A percentile compares a stretch with the other conserved stretches of the same genome.
Conservation (phyloP, 2,888 invertebrate species). For the Phasia obesa region DNA sequence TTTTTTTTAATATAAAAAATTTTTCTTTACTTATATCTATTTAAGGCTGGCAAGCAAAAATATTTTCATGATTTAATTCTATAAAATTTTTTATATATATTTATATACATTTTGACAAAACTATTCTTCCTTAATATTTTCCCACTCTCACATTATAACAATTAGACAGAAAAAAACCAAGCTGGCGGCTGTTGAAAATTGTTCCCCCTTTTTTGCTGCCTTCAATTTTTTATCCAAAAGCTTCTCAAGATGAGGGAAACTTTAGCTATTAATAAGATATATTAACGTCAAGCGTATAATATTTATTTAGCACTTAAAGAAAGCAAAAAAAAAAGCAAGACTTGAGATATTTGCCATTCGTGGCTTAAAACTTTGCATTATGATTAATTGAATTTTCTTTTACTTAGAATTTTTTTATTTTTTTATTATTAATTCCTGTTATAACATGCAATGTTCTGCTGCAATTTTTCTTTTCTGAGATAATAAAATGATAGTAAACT, state of each 20-base stretch:
- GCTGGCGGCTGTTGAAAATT: too few species aligned
- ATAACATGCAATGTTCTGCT: slow-evolving; percentile 53
- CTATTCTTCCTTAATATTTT: slow-evolving; percentile 18
- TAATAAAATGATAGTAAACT: slow-evolving; percentile 44
- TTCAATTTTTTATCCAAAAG: slow-evolving; percentile 26
- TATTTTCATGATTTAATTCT: slow-evolving; percentile 29
- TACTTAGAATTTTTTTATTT: neutral
- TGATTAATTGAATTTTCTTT: slow-evolving; percentile 67
- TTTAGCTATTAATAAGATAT: slow-evolving; percentile 26
- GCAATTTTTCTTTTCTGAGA: slow-evolving; percentile 17
- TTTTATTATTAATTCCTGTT: slow-evolving; percentile 49
- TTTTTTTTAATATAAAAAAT: neutral
- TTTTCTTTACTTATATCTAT: neutral
- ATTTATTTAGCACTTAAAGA: slow-evolving; percentile 37
- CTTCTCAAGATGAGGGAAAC: neutral
- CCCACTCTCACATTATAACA: slow-evolving; percentile 40
- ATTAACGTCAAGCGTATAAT: slow-evolving; percentile 48
- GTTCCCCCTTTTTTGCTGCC: neutral
- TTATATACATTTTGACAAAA: neutral
- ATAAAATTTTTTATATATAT: slow-evolving; percentile 20
- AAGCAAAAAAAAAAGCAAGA: neutral
- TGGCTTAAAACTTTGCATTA: slow-evolving; percentile 42
- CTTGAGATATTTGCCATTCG: slow-evolving; percentile 13
- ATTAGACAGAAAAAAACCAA: neutral
- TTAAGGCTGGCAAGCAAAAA: neutral